Evolutionary conservation across 2,888 invertebrate genomes (phyloP).

Genomic region (Myopa tessellatipennis): DNA sequence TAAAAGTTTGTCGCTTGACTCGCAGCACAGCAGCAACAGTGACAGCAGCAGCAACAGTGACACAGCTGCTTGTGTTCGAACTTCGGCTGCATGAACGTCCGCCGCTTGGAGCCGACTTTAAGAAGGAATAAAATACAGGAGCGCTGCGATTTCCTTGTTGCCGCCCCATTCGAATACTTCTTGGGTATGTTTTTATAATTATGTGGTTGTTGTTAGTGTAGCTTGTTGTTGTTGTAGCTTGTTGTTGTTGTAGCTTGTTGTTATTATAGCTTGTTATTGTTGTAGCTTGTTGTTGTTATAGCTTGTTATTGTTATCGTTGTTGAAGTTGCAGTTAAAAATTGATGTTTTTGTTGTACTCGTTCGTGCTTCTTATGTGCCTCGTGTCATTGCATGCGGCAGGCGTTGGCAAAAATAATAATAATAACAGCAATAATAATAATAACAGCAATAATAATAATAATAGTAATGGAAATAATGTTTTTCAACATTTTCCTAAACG

Average conservation of each 20-base stretch:
- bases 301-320: not conserved
- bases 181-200: not conserved
- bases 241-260: not conserved
- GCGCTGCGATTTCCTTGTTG: not conserved
- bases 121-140: not conserved
- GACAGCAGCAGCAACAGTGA: not conserved
- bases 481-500: not conserved
- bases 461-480: not conserved
- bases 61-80: not conserved
- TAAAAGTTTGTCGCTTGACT: constrained; percentile 10
- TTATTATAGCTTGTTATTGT: not conserved
- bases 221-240: not conserved
- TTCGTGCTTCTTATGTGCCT: no score
- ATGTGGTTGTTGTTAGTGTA: not conserved
- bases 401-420: constrained; percentile 29
- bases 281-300: not conserved
- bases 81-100: not conserved
- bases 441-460: constrained; percentile 9
- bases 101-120: not conserved
- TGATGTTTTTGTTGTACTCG: not conserved
- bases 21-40: not conserved
- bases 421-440: no score
- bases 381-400: constrained; percentile 24
- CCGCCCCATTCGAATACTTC: not conserved
- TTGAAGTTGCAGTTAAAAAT: not conserved